phyloP scores from a whole-genome alignment of 2,888 invertebrate genomes.

The Cosmopolites sordidus region DNA sequence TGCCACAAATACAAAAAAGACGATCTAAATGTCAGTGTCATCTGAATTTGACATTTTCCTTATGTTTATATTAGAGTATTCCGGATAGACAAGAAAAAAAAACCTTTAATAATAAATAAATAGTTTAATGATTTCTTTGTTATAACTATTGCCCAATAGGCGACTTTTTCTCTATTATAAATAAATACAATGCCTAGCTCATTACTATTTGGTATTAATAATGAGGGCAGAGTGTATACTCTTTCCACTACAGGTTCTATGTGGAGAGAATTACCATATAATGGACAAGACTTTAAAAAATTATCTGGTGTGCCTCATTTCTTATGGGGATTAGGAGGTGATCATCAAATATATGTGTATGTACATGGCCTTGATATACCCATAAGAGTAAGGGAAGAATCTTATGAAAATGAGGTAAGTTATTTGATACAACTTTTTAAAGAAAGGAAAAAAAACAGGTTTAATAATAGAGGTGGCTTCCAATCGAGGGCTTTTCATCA shows the following conservation, averaged over 20 bases:
- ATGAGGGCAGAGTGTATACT: constrained; percentile 83
- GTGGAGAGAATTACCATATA: constrained; percentile 83
- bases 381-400: constrained; percentile 83
- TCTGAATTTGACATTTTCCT: no score
- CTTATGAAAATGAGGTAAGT: constrained; percentile 82
- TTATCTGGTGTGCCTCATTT: constrained; percentile 79
- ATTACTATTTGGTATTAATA: constrained; percentile 78
- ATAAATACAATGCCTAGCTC: constrained; percentile 36
- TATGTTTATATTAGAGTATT: no score
- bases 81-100: no score
- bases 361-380: constrained; percentile 87
- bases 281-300: constrained; percentile 85
- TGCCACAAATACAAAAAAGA: no score
- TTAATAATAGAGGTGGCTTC: constrained; percentile 72
- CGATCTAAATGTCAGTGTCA: no score
- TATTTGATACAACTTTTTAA: background rate
- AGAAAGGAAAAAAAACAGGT: constrained; percentile 8
- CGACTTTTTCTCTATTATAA: no score
- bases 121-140: no score
- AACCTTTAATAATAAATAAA: no score
- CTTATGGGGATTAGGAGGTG: constrained; percentile 90
- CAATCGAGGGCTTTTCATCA: constrained; percentile 81
- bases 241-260: constrained; percentile 74
- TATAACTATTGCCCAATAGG: no score
- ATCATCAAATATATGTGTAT: constrained; percentile 88